Evolutionary conservation across 64 coral and sea anemone genomes (phyloP), one percentile per base, ranked within the genome.

Genomic region (Anthopleura sola): DNA sequence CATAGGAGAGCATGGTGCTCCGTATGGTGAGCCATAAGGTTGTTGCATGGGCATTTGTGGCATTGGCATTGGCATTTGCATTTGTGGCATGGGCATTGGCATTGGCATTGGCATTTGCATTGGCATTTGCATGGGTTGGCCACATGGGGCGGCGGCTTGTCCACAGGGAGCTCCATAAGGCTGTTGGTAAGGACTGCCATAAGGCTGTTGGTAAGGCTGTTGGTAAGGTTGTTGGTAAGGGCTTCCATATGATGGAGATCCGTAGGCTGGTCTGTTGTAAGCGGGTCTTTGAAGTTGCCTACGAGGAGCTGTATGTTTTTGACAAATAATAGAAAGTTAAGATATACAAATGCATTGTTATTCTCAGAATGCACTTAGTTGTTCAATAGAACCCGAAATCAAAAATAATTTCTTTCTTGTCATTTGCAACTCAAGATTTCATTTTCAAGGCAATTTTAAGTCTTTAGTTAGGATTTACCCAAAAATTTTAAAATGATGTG

Each of bases 41-140:
- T 71, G 66, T 32, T 11, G 66, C 0, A 21, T 23, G n/a, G 88
- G 49, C 88, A 90, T 90, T 49, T 37, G 60, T 68, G 47, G 82
- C 81, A 31, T 40, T 66, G 37, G 64, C 48, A 90, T 76, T 55
- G 31, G 80, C 81, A 84, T 56, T 40, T 40, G 68, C 49, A 90
- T 76, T n/a, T n/a, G n/a, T 19, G 80, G 62, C 88, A 90, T 90
- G n/a, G 40, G 40, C n/a, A n/a, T 44, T 0, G 40, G 40, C 9
- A n/a, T n/a, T 44, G 88, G 24, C 31, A 23, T 21, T 46, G 76
- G 76, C 3, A 26, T 14, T 24, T 21, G 36, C 37, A 79, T 79
- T 17, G 76, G 37, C 38, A 79, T 79, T 79, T 24, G 34, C 37
- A 62, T 62, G 34, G 40, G 40, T 44, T 0, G 40, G 40, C 9